A percentile compares a stretch with the other conserved stretches of the same genome.
Evolutionary conservation across 2,113 vertebrate genomes (phyloP).

Genomic region (Macrotis lagotis): DNA sequence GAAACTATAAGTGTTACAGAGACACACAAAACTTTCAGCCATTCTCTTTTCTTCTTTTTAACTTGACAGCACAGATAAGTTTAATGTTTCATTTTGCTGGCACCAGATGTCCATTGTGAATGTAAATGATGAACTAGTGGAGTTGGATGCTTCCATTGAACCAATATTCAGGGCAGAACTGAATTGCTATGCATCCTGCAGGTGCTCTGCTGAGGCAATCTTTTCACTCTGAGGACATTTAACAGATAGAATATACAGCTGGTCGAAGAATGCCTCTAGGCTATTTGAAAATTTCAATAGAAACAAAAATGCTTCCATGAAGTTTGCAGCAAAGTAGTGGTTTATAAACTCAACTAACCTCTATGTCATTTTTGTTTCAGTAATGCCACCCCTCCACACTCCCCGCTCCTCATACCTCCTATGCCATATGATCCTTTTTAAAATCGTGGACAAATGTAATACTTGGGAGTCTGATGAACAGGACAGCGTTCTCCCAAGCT

Average conservation of each 20-base stretch:
- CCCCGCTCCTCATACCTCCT: no score
- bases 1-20: slow-evolving; percentile 75
- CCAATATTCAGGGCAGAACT: slow-evolving; percentile 56
- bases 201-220: slow-evolving; percentile 78
- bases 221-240: slow-evolving; percentile 74
- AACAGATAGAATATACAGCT: slow-evolving; percentile 78
- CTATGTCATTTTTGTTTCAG: slow-evolving; percentile 56
- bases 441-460: slow-evolving; percentile 49
- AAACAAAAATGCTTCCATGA: slow-evolving; percentile 72
- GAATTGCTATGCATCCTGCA: slow-evolving; percentile 74
- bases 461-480: slow-evolving; percentile 18
- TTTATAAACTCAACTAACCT: slow-evolving; percentile 71
- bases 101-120: slow-evolving; percentile 82
- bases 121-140: slow-evolving; percentile 76
- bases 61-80: slow-evolving; percentile 77
- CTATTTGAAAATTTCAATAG: slow-evolving; percentile 76
- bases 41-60: slow-evolving; percentile 66
- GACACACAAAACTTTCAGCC: slow-evolving; percentile 69
- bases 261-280: slow-evolving; percentile 80
- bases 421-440: slow-evolving; percentile 50
- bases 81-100: slow-evolving; percentile 74
- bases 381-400: slow-evolving; percentile 50
- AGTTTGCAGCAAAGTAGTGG: slow-evolving; percentile 70
- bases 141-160: slow-evolving; percentile 62
- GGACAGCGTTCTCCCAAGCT: neutral